phyloP scores from a whole-genome alignment of 1,140 invertebrate species.

The Heliconius melpomene region DNA sequence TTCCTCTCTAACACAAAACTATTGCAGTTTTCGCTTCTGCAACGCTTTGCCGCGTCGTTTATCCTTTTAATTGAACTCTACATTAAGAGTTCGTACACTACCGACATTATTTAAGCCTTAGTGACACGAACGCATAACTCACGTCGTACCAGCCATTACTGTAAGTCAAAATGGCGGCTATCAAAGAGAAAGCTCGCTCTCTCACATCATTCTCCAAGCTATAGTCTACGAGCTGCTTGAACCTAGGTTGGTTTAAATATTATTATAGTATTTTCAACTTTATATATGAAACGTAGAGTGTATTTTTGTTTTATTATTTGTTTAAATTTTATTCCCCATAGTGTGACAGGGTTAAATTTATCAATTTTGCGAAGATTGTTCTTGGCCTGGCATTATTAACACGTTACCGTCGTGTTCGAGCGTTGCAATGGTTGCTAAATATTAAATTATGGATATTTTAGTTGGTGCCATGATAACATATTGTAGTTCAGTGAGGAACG shows the following conservation, averaged over 20 bases:
- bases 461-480: slow-evolving; percentile 34
- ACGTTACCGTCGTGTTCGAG: slow-evolving; percentile 65
- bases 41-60: slow-evolving; percentile 37
- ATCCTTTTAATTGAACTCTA: slow-evolving; percentile 63
- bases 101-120: slow-evolving; percentile 72
- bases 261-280: slow-evolving; percentile 29
- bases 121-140: slow-evolving; percentile 75
- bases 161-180: slow-evolving; percentile 80
- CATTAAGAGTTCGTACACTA: slow-evolving; percentile 66
- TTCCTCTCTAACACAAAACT: not conserved
- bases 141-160: slow-evolving; percentile 73
- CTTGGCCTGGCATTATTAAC: slow-evolving; percentile 73
- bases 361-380: slow-evolving; percentile 75
- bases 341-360: slow-evolving; percentile 73
- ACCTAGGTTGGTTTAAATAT: slow-evolving; percentile 48
- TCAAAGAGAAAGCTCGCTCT: slow-evolving; percentile 78
- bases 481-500: slow-evolving; percentile 29
- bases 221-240: slow-evolving; percentile 63
- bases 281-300: slow-evolving; percentile 36
- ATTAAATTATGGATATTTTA: slow-evolving; percentile 62
- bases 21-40: slow-evolving; percentile 33
- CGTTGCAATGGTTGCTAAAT: slow-evolving; percentile 59
- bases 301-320: not conserved
- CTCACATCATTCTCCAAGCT: slow-evolving; percentile 79
- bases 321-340: slow-evolving; percentile 50